Conservation (phyloP, 1,140 invertebrate genomes). For the Bursaphelenchus mucronatus region DNA sequence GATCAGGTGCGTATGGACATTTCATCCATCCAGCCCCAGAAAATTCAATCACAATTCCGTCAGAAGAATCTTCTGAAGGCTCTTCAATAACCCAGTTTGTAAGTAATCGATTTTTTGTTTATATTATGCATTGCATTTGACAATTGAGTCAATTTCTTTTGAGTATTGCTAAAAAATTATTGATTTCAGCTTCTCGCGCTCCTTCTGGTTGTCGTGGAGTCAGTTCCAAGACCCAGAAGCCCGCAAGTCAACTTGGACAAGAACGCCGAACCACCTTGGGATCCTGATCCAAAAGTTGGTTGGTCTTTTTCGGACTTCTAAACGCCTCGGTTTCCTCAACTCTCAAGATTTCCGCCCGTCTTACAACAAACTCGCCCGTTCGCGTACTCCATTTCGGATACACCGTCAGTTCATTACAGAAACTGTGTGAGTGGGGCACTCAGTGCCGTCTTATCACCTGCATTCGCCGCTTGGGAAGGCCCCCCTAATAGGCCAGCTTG, state of each 20-base stretch:
- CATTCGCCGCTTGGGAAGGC: conserved; percentile 1
- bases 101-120: too few species aligned
- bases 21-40: too few species aligned
- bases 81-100: too few species aligned
- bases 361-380: neutral
- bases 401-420: conserved; percentile 1
- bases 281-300: conserved; percentile 47
- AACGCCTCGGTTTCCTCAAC: conserved; percentile 11
- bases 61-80: too few species aligned
- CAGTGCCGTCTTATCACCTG: conserved; percentile 4
- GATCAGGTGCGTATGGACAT: too few species aligned
- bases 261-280: conserved; percentile 57
- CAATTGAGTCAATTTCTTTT: neutral
- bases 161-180: neutral
- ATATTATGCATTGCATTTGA: too few species aligned
- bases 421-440: conserved; percentile 5
- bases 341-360: conserved; percentile 17
- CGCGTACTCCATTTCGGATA: neutral
- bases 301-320: conserved; percentile 14
- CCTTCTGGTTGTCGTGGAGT: conserved; percentile 2
- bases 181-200: conserved; percentile 6
- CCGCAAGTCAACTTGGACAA: conserved; percentile 53
- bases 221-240: conserved; percentile 35
- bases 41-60: too few species aligned
- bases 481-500: conserved; percentile 7